Evolutionary conservation across 1,140 invertebrate species (phyloP), one percentile per base, ranked within the genome.

Genomic region (Plutomurus gul): DNA sequence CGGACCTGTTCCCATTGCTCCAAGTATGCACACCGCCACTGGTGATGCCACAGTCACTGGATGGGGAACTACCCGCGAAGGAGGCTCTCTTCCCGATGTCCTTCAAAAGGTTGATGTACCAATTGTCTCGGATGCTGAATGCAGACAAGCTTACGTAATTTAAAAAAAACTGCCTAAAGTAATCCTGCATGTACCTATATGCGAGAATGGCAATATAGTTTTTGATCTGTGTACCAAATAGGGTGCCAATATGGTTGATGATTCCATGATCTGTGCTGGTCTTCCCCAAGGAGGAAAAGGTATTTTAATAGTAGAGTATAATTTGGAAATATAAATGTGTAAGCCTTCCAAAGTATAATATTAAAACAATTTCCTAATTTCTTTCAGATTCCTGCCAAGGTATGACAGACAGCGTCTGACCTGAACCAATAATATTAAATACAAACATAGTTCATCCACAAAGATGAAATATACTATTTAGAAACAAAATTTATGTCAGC

Each of bases 141-240:
- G 86, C 43, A 90, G 90, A 37, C 89, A 88, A 3, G 87, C 89
- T 2, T 46, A 43, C 33, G 49, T 56, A 7, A 20, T 56, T 20
- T 7, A 18, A 20, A 7, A 7, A 11, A 18, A 56, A 8, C 7
- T 7, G 49, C 7, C 49, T 4, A 36, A n/a, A 76, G 56, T 18
- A 3, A 75, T 43, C 11, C 65, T 70, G n/a, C n/a, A n/a, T n/a
- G n/a, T n/a, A n/a, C n/a, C n/a, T n/a, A n/a, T n/a, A n/a, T n/a
- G n/a, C n/a, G n/a, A n/a, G n/a, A n/a, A n/a, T n/a, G n/a, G n/a
- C n/a, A n/a, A n/a, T n/a, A n/a, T n/a, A n/a, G n/a, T n/a, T n/a
- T n/a, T n/a, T n/a, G n/a, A n/a, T n/a, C n/a, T n/a, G n/a, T n/a
- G n/a, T n/a, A n/a, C n/a, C n/a, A n/a, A n/a, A n/a, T 30, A 49